phyloP scores from a whole-genome alignment of 2,797 vertebrate genomes.

The Echiichthys vipera region DNA sequence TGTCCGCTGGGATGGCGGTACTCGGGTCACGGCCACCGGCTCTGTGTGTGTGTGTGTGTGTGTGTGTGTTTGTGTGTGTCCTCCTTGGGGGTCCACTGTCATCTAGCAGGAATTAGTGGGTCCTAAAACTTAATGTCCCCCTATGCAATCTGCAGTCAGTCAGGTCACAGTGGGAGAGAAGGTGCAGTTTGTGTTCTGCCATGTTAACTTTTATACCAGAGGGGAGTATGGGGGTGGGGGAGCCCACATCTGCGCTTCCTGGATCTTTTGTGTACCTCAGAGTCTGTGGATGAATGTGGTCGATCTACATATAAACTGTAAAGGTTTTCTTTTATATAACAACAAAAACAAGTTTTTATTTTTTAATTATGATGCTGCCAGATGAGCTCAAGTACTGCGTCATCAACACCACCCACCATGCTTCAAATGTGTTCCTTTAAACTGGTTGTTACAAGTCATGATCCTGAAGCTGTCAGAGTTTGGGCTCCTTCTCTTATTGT shows the following conservation, averaged over 20 bases:
- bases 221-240: conserved; percentile 13
- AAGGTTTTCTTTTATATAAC: too few relatives aligned
- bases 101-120: conserved; percentile 73
- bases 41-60: conserved; percentile 6
- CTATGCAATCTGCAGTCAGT: conserved; percentile 77
- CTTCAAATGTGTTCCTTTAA: neutral
- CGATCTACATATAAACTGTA: too few relatives aligned
- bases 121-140: conserved; percentile 86
- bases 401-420: neutral
- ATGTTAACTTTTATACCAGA: conserved; percentile 80
- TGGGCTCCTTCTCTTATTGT: neutral
- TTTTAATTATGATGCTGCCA: too few relatives aligned
- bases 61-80: neutral
- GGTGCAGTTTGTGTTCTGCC: conserved; percentile 79
- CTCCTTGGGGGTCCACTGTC: conserved; percentile 55
- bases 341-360: too few relatives aligned
- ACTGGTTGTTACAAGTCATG: neutral
- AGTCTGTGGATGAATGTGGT: neutral
- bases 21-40: conserved; percentile 69
- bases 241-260: too few relatives aligned
- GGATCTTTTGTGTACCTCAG: too few relatives aligned
- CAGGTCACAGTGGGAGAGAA: conserved; percentile 67
- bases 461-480: neutral
- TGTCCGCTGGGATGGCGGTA: conserved; percentile 52
- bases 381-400: neutral